Evolutionary conservation across 2,888 invertebrate genomes (phyloP).

Genomic region (Drosophila vallismaia): DNA sequence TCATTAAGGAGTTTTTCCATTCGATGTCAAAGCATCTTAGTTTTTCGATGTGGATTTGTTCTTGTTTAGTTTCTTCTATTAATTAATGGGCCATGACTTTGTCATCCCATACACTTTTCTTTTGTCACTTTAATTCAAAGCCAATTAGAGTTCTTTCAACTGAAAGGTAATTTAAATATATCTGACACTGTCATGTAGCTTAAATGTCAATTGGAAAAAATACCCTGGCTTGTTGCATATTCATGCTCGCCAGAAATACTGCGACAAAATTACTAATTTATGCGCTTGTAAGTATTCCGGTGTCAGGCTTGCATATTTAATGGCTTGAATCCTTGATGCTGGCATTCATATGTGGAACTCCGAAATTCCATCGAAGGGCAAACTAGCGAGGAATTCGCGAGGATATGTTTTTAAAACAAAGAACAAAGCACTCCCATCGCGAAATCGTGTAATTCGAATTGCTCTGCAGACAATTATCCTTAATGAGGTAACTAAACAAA

Average conservation of each 20-base stretch:
- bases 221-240: conserved; percentile 37
- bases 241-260: conserved; percentile 43
- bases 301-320: conserved; percentile 31
- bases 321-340: conserved; percentile 16
- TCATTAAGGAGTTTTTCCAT: conserved; percentile 24
- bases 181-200: conserved; percentile 11
- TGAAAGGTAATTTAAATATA: conserved; percentile 1
- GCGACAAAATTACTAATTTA: conserved; percentile 53
- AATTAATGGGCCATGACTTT: conserved; percentile 14
- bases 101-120: neutral
- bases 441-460: conserved; percentile 6
- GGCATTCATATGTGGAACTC: conserved; percentile 18
- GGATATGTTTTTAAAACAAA: conserved; percentile 13
- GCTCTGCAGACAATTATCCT: neutral
- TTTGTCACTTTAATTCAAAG: conserved; percentile 7
- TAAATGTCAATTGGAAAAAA: conserved; percentile 25
- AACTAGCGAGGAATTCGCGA: conserved; percentile 6
- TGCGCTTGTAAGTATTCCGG: conserved; percentile 33
- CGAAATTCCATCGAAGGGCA: conserved; percentile 7
- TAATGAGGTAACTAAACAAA: conserved; percentile 15
- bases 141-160: neutral
- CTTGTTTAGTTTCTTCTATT: conserved; percentile 7
- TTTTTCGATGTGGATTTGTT: neutral
- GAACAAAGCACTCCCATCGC: neutral
- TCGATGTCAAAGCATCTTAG: conserved; percentile 12